Conservation (phyloP, 1,140 invertebrate species). For the Pseudomyrmex cubaensis region DNA sequence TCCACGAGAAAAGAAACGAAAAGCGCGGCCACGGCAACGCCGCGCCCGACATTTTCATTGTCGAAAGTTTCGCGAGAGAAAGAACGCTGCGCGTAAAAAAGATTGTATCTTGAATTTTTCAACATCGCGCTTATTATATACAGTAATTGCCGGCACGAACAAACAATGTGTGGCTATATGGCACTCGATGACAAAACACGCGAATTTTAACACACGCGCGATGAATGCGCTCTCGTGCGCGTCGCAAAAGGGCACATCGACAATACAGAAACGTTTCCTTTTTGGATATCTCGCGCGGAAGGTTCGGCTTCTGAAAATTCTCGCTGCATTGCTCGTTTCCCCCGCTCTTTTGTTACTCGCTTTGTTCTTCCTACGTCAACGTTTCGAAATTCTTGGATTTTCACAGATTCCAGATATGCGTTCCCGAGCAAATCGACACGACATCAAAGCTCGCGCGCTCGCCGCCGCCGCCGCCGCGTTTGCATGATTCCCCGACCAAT, state of each 20-base stretch:
- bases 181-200: background rate
- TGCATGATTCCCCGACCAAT: slow-evolving; percentile 45
- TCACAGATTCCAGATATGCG: slow-evolving; percentile 21
- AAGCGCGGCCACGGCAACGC: slow-evolving; percentile 11
- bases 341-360: background rate
- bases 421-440: slow-evolving; percentile 16
- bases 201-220: background rate
- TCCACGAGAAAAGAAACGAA: slow-evolving; percentile 45
- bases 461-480: slow-evolving; percentile 16
- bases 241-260: too few relatives aligned
- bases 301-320: slow-evolving; percentile 44
- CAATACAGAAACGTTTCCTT: background rate
- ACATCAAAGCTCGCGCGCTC: slow-evolving; percentile 16
- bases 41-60: slow-evolving; percentile 14
- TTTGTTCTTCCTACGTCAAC: background rate
- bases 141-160: background rate
- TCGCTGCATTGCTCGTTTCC: slow-evolving; percentile 15
- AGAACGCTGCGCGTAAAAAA: background rate
- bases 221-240: background rate
- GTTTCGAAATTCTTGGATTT: slow-evolving; percentile 47
- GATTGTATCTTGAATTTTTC: slow-evolving; percentile 35
- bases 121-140: background rate
- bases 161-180: too few relatives aligned
- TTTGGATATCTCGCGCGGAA: slow-evolving; percentile 10
- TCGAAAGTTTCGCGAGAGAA: slow-evolving; percentile 8